Base-by-base conservation (phyloP, 1,140 invertebrate genomes). In the Pantala flavescens region DNA sequence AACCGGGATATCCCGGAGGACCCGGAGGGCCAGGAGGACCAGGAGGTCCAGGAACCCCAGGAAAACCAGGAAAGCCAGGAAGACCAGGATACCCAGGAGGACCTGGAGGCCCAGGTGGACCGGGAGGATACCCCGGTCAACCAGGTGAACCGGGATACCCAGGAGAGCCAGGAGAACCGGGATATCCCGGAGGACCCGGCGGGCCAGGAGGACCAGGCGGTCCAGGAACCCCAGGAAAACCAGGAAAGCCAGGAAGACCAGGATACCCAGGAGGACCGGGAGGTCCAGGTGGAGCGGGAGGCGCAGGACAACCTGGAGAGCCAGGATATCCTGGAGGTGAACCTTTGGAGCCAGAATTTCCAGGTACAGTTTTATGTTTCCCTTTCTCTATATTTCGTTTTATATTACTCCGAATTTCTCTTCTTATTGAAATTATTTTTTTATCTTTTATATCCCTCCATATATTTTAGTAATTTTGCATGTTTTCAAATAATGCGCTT, bases 271-370 rank as follows among this genome's bases (percentile, higher is more conserved):
- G 14, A 19, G 49, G 49, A 14, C 12, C 49, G 49, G n/a, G 49
- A 16, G 49, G 49, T 2, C 28, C 28, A 36, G n/a, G 49, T 7
- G 49, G 49, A 63, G 73, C 77, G 43, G 74, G 77, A 75, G 49
- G 23, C 16, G 75, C 77, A 24, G 77, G 75, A 42, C 49, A 71
- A 55, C 75, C 75, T 16, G 76, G 77, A n/a, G 71, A 74, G 23
- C 78, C 79, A 76, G 78, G 78, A 74, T n/a, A 73, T 74, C 36
- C 75, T 72, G 70, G 71, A 72, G 28, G 24, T 63, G 78, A 12
- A 3, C 3, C 49, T 63, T 1, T 78, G 76, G 78, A 79, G 16
- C 74, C 75, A 63, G 76, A 73, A 77, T 80, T 80, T 77, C 80
- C 79, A 71, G 75, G 75, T n/a, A n/a, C n/a, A n/a, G n/a, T n/a